A percentile compares a stretch with the other conserved stretches of the same genome.
Conservation (phyloP, 1,140 invertebrate species). For the Macrocentrus cingulum region DNA sequence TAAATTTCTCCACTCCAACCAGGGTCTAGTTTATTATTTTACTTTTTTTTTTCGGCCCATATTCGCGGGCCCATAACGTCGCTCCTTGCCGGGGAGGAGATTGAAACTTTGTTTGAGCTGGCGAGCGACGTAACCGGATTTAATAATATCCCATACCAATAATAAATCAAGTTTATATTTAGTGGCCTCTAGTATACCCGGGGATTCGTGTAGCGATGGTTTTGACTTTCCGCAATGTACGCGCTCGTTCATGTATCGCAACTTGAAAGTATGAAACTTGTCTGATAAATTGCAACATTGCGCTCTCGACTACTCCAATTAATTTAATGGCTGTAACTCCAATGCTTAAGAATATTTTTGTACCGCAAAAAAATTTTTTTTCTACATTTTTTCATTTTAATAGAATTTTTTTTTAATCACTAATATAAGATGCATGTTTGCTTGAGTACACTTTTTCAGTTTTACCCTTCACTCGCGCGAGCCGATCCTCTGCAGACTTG, state of each 20-base stretch:
- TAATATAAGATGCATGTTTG: background rate
- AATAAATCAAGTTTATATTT: constrained; percentile 56
- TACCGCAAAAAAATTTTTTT: background rate
- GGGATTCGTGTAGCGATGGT: constrained; percentile 28
- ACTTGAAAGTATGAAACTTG: background rate
- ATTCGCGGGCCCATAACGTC: constrained; percentile 29
- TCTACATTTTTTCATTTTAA: background rate
- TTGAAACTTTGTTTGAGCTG: constrained; percentile 48
- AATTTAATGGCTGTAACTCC: too few relatives aligned
- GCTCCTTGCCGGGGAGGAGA: constrained; percentile 32
- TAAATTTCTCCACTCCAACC: constrained; percentile 46
- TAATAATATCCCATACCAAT: constrained; percentile 53
- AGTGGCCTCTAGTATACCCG: constrained; percentile 33
- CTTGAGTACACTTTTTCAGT: constrained; percentile 8
- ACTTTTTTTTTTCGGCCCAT: constrained; percentile 22
- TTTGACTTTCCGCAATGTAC: constrained; percentile 21
- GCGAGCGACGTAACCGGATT: constrained; percentile 50
- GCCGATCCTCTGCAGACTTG: too few relatives aligned
- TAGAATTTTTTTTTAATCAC: too few relatives aligned
- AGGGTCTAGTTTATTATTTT: constrained; percentile 30
- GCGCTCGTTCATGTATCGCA: constrained; percentile 7
- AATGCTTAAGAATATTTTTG: background rate
- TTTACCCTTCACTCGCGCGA: constrained; percentile 10
- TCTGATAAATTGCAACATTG: background rate
- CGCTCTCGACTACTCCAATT: too few relatives aligned